Evolutionary conservation across 2,113 vertebrate species (phyloP).

Genomic region (Struthio camelus): DNA sequence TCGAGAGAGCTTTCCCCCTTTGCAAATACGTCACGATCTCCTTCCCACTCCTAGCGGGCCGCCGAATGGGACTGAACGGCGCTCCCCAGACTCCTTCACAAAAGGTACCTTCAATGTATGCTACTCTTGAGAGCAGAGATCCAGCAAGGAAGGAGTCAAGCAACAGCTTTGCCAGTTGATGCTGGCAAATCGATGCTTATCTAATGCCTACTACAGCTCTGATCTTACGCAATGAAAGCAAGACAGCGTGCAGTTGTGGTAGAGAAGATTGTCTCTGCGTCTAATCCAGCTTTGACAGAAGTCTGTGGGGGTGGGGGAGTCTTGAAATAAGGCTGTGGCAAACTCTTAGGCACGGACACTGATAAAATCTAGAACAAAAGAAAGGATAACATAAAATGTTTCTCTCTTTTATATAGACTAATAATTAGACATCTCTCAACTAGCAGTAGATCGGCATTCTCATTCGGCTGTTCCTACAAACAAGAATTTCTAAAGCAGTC

Average conservation of each 20-base stretch:
- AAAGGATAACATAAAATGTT: not conserved
- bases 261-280: constrained; percentile 25
- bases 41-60: not conserved
- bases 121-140: not conserved
- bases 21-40: not conserved
- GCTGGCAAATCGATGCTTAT: not conserved
- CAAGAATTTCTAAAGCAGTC: not conserved
- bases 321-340: not conserved
- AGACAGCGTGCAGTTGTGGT: not conserved
- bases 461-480: not conserved
- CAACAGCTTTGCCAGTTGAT: not conserved
- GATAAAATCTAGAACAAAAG: not conserved
- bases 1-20: not conserved
- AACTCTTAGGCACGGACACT: not conserved
- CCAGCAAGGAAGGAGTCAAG: not conserved
- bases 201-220: constrained; percentile 4
- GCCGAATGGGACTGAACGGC: not conserved
- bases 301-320: not conserved
- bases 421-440: not conserved
- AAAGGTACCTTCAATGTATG: not conserved
- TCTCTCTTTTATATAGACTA: not conserved
- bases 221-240: constrained; percentile 35
- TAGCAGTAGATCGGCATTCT: not conserved
- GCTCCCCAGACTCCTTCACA: not conserved
- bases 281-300: constrained; percentile 64